Percentiles rank a stretch among this genome's conserved stretches.
Conservation (phyloP, 2,797 vertebrate genomes). For the Heliangelus exortis region DNA sequence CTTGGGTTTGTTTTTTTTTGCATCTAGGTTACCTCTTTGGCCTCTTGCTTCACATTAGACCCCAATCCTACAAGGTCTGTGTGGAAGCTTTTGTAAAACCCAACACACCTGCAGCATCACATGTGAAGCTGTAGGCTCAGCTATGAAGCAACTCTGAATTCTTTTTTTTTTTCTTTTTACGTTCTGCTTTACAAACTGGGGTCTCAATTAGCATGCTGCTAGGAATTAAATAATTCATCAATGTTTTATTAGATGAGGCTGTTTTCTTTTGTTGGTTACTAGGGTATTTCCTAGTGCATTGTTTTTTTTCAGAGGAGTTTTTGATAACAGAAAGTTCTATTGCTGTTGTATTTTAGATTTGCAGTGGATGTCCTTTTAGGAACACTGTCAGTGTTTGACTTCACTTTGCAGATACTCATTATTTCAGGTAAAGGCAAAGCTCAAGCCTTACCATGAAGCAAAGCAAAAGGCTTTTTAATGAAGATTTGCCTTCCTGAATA, state of each 20-base stretch:
- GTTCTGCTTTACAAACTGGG: neutral
- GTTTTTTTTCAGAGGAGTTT: neutral
- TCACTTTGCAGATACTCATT: neutral
- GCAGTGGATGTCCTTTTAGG: no score
- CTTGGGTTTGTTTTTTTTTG: neutral
- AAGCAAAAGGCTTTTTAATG: conserved; percentile 4
- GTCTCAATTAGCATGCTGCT: neutral
- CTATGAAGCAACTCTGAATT: neutral
- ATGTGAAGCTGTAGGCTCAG: neutral
- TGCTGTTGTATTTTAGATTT: neutral
- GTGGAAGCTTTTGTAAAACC: neutral
- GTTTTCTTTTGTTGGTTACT: neutral
- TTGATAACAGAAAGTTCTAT: neutral
- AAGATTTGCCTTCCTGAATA: neutral
- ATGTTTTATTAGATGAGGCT: neutral
- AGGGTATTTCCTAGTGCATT: neutral
- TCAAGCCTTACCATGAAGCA: neutral
- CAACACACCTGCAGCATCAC: accelerated
- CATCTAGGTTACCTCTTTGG: neutral
- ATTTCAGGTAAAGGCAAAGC: neutral
- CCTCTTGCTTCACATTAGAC: neutral
- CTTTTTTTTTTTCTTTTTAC: neutral
- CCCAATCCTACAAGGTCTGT: accelerated
- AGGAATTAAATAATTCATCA: neutral
- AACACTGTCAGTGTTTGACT: neutral